Evolutionary conservation across 2,113 vertebrate genomes (phyloP).

Genomic region (Paralichthys olivaceus): DNA sequence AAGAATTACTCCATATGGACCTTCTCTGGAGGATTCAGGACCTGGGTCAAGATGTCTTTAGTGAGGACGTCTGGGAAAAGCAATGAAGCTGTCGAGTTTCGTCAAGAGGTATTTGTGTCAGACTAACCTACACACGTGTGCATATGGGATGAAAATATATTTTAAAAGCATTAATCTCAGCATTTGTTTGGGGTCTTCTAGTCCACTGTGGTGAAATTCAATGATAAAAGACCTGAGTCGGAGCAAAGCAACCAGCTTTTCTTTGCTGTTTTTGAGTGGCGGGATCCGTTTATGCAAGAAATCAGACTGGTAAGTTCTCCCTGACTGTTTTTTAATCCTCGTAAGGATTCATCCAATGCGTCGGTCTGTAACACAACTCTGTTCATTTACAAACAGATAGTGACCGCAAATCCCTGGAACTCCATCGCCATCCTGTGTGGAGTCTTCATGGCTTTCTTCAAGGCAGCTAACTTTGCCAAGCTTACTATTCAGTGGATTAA

Average conservation of each 20-base stretch:
- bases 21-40: slow-evolving; percentile 97
- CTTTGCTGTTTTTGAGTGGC: slow-evolving; percentile 97
- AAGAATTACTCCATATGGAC: slow-evolving; percentile 96
- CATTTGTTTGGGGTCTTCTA: slow-evolving; percentile 60
- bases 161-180: neutral
- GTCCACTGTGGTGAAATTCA: slow-evolving; percentile 96
- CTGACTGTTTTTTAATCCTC: neutral
- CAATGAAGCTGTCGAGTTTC: slow-evolving; percentile 90
- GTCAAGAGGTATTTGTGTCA: slow-evolving; percentile 85
- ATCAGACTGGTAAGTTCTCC: slow-evolving; percentile 88
- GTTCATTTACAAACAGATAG: slow-evolving; percentile 82
- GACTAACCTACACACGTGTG: rapidly evolving
- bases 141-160: neutral
- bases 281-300: slow-evolving; percentile 94
- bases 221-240: slow-evolving; percentile 83
- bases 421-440: slow-evolving; percentile 94
- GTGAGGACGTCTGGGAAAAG: slow-evolving; percentile 91
- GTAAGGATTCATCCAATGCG: neutral
- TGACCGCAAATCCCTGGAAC: slow-evolving; percentile 97
- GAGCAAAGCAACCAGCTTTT: slow-evolving; percentile 88
- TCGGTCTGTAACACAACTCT: neutral
- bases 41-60: slow-evolving; percentile 98
- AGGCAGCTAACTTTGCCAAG: slow-evolving; percentile 96
- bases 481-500: slow-evolving; percentile 95
- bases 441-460: slow-evolving; percentile 96